These are phyloP conservation scores for Podiceps cristatus DNA, from an alignment of 2,113 vertebrate genomes.

Conservation along the genomic window DNA sequence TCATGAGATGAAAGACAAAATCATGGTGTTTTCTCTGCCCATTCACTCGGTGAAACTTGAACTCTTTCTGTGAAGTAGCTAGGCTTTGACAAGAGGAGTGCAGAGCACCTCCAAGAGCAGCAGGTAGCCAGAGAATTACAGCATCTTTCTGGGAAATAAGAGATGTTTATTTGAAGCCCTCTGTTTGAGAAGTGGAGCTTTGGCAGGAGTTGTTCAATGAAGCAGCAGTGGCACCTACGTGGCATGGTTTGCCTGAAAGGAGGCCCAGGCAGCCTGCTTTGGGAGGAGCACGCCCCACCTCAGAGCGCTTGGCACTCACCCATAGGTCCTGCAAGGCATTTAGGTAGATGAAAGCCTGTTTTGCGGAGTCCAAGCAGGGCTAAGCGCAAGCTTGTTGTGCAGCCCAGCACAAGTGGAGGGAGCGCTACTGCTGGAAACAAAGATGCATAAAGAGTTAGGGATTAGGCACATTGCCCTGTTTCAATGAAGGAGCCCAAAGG, in stretches of 20 bases:
- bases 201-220: background rate
- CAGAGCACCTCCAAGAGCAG: background rate
- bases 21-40: background rate
- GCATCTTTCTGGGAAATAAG: background rate
- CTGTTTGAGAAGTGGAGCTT: background rate
- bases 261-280: background rate
- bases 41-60: background rate
- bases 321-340: background rate
- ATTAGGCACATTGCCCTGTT: background rate
- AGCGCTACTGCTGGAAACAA: background rate
- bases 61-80: background rate
- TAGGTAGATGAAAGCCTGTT: background rate
- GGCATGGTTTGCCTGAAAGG: background rate
- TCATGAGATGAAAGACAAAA: background rate
- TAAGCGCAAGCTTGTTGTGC: background rate
- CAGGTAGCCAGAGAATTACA: background rate
- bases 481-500: background rate
- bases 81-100: background rate
- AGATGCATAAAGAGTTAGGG: background rate
- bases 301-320: background rate
- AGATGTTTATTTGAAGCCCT: background rate
- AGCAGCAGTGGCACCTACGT: background rate
- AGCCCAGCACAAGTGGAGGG: background rate
- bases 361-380: background rate
- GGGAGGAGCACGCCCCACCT: background rate